phyloP scores from a whole-genome alignment of 23 tunicate genomes.

The Halocynthia roretzi region DNA sequence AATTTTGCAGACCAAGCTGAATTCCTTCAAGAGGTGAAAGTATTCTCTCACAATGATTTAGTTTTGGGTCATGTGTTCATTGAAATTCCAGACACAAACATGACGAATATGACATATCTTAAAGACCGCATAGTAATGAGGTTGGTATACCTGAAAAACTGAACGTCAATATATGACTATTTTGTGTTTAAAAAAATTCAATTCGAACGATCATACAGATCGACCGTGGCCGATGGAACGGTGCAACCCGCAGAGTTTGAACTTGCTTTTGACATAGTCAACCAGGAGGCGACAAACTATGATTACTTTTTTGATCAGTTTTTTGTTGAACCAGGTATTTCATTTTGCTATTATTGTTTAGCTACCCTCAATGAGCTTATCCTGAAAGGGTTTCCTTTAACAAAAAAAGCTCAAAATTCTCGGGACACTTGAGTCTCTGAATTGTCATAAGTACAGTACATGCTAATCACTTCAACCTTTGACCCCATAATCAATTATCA shows the following conservation, averaged over 20 bases:
- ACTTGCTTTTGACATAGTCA: neutral
- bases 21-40: too few species aligned
- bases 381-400: too few species aligned
- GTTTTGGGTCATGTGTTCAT: constrained; percentile 40
- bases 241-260: constrained; percentile 57
- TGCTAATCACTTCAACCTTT: too few species aligned
- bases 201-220: constrained; percentile 14
- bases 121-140: constrained; percentile 27
- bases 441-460: too few species aligned
- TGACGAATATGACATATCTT: constrained; percentile 21
- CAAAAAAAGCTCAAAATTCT: too few species aligned
- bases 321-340: neutral
- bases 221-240: constrained; percentile 33
- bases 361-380: too few species aligned
- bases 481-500: too few species aligned
- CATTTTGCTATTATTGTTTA: too few species aligned
- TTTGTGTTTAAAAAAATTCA: too few species aligned
- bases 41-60: constrained; percentile 57
- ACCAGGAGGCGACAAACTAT: neutral
- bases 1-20: too few species aligned
- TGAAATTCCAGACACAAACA: constrained; percentile 17
- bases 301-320: constrained; percentile 2
- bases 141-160: constrained; percentile 4
- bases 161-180: too few species aligned
- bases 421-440: too few species aligned